A percentile compares a stretch with the other conserved stretches of the same genome.
Evolutionary conservation across 2,888 invertebrate genomes (phyloP).

Genomic region (Gari tellinella): DNA sequence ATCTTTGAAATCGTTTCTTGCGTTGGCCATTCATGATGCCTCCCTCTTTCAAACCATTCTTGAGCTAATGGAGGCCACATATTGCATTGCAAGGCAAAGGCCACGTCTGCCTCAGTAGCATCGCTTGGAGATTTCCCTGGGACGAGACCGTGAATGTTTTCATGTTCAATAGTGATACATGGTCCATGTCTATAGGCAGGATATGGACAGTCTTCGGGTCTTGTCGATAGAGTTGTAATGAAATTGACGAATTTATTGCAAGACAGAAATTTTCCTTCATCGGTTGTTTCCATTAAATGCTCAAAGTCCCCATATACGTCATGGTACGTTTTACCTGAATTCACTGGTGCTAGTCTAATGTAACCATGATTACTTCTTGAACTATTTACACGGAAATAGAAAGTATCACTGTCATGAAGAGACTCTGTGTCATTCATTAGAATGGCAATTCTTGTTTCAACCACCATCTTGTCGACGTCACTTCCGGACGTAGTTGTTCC

Average conservation of each 20-base stretch:
- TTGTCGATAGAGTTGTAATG: too few relatives aligned
- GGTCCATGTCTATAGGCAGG: too few relatives aligned
- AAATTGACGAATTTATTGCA: slow-evolving; percentile 20
- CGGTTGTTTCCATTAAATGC: not conserved
- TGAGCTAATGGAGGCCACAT: slow-evolving; percentile 21
- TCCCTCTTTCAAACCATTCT: slow-evolving; percentile 20
- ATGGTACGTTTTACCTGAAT: not conserved
- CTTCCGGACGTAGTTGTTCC: slow-evolving; percentile 12
- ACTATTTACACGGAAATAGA: slow-evolving; percentile 3
- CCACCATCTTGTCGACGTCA: slow-evolving; percentile 27
- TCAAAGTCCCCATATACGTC: too few relatives aligned
- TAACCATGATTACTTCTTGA: slow-evolving; percentile 11
- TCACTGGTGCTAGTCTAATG: slow-evolving; percentile 1
- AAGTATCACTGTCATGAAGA: not conserved
- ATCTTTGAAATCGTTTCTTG: slow-evolving; percentile 3
- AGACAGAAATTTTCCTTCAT: slow-evolving; percentile 7
- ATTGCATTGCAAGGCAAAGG: slow-evolving; percentile 12
- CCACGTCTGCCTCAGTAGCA: slow-evolving; percentile 7
- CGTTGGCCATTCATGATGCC: slow-evolving; percentile 25
- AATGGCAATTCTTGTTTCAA: too few relatives aligned
- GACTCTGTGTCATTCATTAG: not conserved
- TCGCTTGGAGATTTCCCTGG: too few relatives aligned
- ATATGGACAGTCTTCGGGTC: too few relatives aligned
- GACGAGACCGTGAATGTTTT: too few relatives aligned
- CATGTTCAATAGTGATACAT: too few relatives aligned